Base-by-base conservation (phyloP, 1,140 invertebrate species). In the Aphelinus certus region DNA sequence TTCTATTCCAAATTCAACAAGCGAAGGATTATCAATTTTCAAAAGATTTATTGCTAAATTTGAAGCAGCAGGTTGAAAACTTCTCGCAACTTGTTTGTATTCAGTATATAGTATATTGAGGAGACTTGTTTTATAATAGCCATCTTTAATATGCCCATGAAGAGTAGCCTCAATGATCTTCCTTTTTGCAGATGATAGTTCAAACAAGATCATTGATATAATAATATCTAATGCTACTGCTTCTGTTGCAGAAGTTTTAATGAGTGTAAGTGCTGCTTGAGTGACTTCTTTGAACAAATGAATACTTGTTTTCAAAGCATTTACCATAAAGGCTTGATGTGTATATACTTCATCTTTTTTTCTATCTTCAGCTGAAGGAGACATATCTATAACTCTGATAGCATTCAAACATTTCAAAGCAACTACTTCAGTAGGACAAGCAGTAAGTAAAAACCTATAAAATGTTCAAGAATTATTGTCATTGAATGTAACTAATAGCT, bases 201-300 rank as follows among this genome's bases (percentile, higher is more conserved):
- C 70, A 26, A 75, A 78, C 6, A 86, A 67, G 1, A 87, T 71
- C 7, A 88, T 76, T 3, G 83, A 65, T 61, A 88, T 76, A 43
- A 87, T 83, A 4, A 88, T 72, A 76, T 88, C 85, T 63, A 88
- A 77, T 5, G 84, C 80, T 72, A 82, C 82, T 47, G 84, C 76
- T 53, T 84, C 77, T 26, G 80, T 79, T n/a, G 74, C 76, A 67
- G 77, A 73, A 7, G 71, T 72, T 70, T 80, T 83, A 43, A 85
- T 66, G 9, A 87, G 60, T 9, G 60, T 58, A n/a, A 83, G n/a
- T 3, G 83, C 78, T 3, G 78, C 73, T n/a, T 84, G 75, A 3
- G 58, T 51, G 66, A 84, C 72, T 61, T 81, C 78, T 77, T 84
- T 87, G 3, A 81, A 79, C 26, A 81, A 62, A 4, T 82, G 53